phyloP scores from a whole-genome alignment of 1,140 invertebrate species.

The Heliconius nattereri region DNA sequence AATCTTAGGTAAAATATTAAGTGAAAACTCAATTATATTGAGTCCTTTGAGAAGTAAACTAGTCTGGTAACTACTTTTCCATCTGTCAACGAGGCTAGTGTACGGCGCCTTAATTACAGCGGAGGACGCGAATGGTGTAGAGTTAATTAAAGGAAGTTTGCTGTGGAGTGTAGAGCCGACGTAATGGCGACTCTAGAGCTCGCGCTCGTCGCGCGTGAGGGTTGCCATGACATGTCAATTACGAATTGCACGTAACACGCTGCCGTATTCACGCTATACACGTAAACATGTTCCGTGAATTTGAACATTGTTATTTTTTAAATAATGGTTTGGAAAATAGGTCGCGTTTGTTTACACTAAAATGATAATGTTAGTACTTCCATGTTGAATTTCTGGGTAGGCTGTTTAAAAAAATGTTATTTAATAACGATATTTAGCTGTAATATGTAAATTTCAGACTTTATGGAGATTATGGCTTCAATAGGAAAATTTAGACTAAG shows the following conservation, averaged over 20 bases:
- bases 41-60: slow-evolving; percentile 23
- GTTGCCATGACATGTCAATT: slow-evolving; percentile 29
- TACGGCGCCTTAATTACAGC: slow-evolving; percentile 29
- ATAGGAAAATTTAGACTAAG: too few relatives aligned
- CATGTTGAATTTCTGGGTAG: neutral
- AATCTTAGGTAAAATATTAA: neutral
- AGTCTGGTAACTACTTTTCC: slow-evolving; percentile 32
- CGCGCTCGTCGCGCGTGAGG: slow-evolving; percentile 16
- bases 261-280: neutral
- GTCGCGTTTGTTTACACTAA: slow-evolving; percentile 21
- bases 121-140: slow-evolving; percentile 27
- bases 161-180: slow-evolving; percentile 1
- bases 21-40: slow-evolving; percentile 32
- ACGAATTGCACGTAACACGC: slow-evolving; percentile 20
- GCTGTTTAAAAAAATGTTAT: neutral
- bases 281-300: neutral
- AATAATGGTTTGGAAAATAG: slow-evolving; percentile 19
- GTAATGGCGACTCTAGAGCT: slow-evolving; percentile 23
- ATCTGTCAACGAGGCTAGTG: slow-evolving; percentile 32
- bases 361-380: neutral
- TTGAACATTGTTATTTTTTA: slow-evolving; percentile 2
- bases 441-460: too few relatives aligned
- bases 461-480: too few relatives aligned
- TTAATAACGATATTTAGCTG: neutral
- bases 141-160: slow-evolving; percentile 34